phyloP scores from a whole-genome alignment of 2,797 vertebrate species.

The Oreochromis mossambicus region DNA sequence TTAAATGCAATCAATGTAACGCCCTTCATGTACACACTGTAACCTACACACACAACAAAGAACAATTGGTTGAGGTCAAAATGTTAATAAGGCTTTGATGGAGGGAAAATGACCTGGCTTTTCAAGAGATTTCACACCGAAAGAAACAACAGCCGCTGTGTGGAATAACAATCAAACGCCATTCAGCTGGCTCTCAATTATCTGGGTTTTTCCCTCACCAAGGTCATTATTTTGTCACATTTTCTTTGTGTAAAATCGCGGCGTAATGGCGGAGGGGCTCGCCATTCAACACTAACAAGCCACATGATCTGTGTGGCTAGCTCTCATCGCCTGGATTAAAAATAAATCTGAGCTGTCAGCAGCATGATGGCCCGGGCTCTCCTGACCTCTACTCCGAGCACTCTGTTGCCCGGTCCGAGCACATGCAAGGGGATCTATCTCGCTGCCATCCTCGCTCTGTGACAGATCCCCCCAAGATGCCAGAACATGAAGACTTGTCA shows the following conservation, averaged over 20 bases:
- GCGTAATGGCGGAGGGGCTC: conserved; percentile 8
- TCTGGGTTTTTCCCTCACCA: conserved; percentile 47
- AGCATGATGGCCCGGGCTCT: conserved; percentile 35
- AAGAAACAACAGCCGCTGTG: conserved; percentile 15
- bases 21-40: conserved; percentile 40
- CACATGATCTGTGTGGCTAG: conserved; percentile 58
- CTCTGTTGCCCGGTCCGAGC: conserved; percentile 11
- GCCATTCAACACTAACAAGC: conserved; percentile 61
- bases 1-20: conserved; percentile 27
- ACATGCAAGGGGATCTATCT: conserved; percentile 25
- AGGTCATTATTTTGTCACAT: conserved; percentile 68
- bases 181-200: conserved; percentile 47
- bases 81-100: conserved; percentile 51
- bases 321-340: conserved; percentile 68
- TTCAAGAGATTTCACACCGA: conserved; percentile 40
- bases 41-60: background rate
- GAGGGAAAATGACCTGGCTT: conserved; percentile 13
- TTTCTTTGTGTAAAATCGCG: conserved; percentile 36
- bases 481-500: conserved; percentile 56
- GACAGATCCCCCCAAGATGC: conserved; percentile 51
- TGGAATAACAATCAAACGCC: conserved; percentile 66
- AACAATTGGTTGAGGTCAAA: conserved; percentile 28
- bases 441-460: conserved; percentile 10
- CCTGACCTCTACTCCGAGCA: conserved; percentile 62
- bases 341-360: conserved; percentile 75